Evolutionary conservation across 2,888 invertebrate genomes (phyloP).

Genomic region (Elgonia sp.): DNA sequence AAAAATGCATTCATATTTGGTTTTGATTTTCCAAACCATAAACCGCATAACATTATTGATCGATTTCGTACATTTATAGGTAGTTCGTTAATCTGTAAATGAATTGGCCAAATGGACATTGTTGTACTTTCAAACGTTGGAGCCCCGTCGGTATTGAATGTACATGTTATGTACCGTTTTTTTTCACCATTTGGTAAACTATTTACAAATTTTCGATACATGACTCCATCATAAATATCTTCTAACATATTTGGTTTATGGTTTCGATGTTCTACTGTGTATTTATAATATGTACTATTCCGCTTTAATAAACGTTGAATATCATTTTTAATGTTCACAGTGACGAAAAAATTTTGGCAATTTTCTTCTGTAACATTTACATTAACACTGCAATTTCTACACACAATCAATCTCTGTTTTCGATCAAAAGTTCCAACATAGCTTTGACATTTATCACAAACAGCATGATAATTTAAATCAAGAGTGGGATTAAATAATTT

Average conservation of each 20-base stretch:
- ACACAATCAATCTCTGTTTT: not conserved
- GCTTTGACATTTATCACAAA: constrained; percentile 9
- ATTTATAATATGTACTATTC: constrained; percentile 6
- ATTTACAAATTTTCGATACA: constrained; percentile 13
- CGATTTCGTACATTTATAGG: not conserved
- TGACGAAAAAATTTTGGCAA: constrained; percentile 1
- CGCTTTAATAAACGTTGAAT: not conserved
- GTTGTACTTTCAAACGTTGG: constrained; percentile 7
- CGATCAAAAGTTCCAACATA: constrained; percentile 8
- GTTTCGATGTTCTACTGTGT: not conserved
- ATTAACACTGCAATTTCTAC: not conserved
- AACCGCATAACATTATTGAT: not conserved
- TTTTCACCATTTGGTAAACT: constrained; percentile 21
- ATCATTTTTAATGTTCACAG: not conserved
- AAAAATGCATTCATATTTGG: constrained; percentile 12
- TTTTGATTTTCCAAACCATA: constrained; percentile 22
- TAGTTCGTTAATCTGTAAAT: constrained; percentile 6
- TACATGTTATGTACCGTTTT: constrained; percentile 3
- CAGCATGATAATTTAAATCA: constrained; percentile 19
- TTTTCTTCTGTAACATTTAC: constrained; percentile 8
- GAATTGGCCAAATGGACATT: constrained; percentile 21
- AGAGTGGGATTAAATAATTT: constrained; percentile 16
- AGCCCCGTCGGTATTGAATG: constrained; percentile 2
- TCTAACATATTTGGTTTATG: constrained; percentile 10
- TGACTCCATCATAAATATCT: constrained; percentile 10